Percentiles rank a stretch among this genome's conserved stretches.
phyloP scores from a whole-genome alignment of 2,113 vertebrate genomes.

The Lates calcarifer region DNA sequence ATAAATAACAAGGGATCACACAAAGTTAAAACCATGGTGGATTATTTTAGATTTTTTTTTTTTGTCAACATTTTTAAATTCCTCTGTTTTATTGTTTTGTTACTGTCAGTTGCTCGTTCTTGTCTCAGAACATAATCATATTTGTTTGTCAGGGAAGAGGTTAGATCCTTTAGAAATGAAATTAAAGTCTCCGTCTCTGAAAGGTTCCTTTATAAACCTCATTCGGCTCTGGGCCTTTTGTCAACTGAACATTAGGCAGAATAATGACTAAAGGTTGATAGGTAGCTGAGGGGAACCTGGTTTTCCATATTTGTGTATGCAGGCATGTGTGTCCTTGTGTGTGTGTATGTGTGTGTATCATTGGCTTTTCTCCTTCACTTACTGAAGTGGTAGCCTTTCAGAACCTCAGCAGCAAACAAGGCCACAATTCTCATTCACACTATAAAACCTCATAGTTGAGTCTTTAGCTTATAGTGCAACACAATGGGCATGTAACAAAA shows the following conservation, averaged over 20 bases:
- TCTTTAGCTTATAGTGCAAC: conserved; percentile 3
- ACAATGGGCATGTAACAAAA: conserved; percentile 15
- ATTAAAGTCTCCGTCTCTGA: conserved; percentile 14
- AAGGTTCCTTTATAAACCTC: conserved; percentile 18
- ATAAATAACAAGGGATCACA: neutral
- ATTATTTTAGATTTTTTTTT: neutral
- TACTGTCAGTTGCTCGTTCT: conserved; percentile 5
- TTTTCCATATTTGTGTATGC: conserved; percentile 23
- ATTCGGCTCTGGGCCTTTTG: conserved; percentile 2
- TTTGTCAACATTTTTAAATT: neutral
- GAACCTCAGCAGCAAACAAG: conserved; percentile 32
- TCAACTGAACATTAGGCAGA: neutral
- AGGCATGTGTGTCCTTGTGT: conserved; percentile 9
- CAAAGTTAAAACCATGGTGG: neutral
- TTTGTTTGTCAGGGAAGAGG: conserved; percentile 14
- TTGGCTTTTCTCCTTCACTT: conserved; percentile 36
- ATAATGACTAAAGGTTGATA: conserved; percentile 16
- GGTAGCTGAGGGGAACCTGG: neutral
- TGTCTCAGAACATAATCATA: conserved; percentile 23
- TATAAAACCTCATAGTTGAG: conserved; percentile 13
- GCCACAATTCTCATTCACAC: conserved; percentile 8
- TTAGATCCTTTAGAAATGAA: conserved; percentile 14
- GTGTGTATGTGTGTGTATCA: neutral
- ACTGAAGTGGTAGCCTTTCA: conserved; percentile 15
- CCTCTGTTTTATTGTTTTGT: neutral